Evolutionary conservation across 2,888 invertebrate species (phyloP).

Genomic region (Drosophila helvetica): DNA sequence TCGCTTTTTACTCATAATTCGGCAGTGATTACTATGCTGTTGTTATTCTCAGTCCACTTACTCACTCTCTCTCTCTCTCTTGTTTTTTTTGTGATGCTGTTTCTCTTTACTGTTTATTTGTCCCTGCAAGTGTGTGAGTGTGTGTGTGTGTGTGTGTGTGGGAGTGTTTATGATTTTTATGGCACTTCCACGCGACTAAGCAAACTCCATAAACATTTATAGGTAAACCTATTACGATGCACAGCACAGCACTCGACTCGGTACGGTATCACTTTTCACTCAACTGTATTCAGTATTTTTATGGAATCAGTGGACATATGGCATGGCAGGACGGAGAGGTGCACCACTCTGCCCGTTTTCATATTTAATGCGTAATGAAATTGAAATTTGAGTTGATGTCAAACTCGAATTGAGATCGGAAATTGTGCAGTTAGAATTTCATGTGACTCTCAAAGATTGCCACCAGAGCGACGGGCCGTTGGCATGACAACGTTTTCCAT

Average conservation of each 20-base stretch:
- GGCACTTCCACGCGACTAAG: constrained; percentile 66
- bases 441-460: constrained; percentile 10
- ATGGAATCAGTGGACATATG: background rate
- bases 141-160: background rate
- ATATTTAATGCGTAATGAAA: constrained; percentile 17
- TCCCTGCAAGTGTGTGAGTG: background rate
- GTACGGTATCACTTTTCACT: constrained; percentile 36
- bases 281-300: constrained; percentile 38
- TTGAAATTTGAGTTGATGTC: constrained; percentile 10
- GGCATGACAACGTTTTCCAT: constrained; percentile 27
- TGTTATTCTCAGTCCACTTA: background rate
- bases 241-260: constrained; percentile 20
- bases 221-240: constrained; percentile 56
- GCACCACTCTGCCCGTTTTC: constrained; percentile 6
- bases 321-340: background rate
- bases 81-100: constrained; percentile 14
- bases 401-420: constrained; percentile 9
- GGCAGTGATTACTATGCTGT: background rate
- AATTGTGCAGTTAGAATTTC: constrained; percentile 23
- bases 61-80: background rate
- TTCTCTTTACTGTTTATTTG: constrained; percentile 34
- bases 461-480: background rate
- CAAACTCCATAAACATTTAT: constrained; percentile 63
- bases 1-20: background rate
- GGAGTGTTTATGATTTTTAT: constrained; percentile 67